These are phyloP conservation scores for Syrista parreyssii DNA, from an alignment of 2,888 invertebrate species.

Conservation along the genomic window DNA sequence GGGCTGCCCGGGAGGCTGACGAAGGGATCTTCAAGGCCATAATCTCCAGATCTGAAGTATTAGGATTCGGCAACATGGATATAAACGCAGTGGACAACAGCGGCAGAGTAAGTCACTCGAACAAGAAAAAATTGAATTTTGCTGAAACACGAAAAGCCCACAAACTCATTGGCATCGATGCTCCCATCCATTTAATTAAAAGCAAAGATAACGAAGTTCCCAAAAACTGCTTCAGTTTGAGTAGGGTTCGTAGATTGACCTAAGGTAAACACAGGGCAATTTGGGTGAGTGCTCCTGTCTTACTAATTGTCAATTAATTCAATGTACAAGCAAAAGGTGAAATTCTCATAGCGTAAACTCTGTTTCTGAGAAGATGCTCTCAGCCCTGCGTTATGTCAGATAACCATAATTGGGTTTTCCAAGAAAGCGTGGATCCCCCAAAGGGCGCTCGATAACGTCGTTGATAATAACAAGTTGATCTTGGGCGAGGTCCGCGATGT, in stretches of 20 bases:
- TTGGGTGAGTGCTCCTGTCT: neutral
- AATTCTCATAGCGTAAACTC: neutral
- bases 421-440: neutral
- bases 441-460: neutral
- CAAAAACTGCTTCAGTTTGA: neutral
- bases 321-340: neutral
- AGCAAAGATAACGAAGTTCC: neutral
- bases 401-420: neutral
- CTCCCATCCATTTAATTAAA: neutral
- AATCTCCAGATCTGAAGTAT: slow-evolving; percentile 62
- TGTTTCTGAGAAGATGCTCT: neutral
- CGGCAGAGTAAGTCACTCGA: slow-evolving; percentile 69
- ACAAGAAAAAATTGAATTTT: neutral
- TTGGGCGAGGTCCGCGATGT: neutral
- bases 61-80: slow-evolving; percentile 64
- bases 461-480: neutral
- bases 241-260: neutral
- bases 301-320: neutral
- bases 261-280: neutral
- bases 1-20: slow-evolving; percentile 70
- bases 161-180: neutral
- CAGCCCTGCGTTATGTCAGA: neutral
- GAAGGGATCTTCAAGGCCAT: slow-evolving; percentile 66
- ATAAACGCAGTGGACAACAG: slow-evolving; percentile 70
- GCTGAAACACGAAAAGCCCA: neutral